These are phyloP conservation scores for Steinernema scapterisci DNA, from an alignment of 2,888 invertebrate genomes.

Conservation along the genomic window DNA sequence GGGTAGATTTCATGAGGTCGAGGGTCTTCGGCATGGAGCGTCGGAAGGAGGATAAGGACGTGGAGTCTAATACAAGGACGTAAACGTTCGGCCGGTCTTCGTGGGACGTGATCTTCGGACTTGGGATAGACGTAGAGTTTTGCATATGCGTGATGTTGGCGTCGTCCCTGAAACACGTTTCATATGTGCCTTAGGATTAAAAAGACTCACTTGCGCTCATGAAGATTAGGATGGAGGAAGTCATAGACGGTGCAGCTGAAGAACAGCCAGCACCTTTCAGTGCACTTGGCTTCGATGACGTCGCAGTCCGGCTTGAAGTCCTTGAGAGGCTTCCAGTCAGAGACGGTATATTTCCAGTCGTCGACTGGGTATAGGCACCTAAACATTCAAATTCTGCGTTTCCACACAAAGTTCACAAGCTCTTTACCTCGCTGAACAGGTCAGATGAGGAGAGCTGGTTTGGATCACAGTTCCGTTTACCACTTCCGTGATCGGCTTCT, in stretches of 20 bases:
- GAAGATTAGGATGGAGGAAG: conserved; percentile 31
- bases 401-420: background rate
- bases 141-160: background rate
- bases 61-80: background rate
- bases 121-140: background rate
- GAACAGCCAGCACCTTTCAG: too few species aligned
- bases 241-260: too few species aligned
- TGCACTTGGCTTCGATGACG: conserved; percentile 32
- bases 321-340: background rate
- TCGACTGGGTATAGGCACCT: background rate
- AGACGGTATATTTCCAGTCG: background rate
- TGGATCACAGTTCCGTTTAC: background rate
- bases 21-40: background rate
- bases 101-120: background rate
- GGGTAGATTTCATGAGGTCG: background rate
- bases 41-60: background rate
- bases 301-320: conserved; percentile 30
- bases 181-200: background rate
- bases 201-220: background rate
- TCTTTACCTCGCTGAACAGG: too few species aligned
- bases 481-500: background rate
- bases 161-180: background rate
- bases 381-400: background rate
- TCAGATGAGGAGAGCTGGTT: background rate
- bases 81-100: conserved; percentile 2